Evolutionary conservation across 1,140 invertebrate genomes (phyloP).

Genomic region (Lasioglossum baleicum): DNA sequence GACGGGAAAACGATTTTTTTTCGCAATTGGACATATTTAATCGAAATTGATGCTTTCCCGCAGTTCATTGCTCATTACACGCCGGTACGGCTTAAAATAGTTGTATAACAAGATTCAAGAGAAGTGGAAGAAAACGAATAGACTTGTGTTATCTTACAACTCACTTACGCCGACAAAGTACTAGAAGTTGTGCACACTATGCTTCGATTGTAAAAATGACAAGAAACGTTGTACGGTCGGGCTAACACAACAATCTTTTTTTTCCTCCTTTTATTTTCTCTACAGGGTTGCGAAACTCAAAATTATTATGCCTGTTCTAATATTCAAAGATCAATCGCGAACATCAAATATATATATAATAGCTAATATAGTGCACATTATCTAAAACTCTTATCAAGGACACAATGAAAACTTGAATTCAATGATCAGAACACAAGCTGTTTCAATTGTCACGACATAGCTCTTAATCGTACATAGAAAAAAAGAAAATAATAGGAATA

Average conservation of each 20-base stretch:
- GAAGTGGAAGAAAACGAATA: slow-evolving; percentile 6
- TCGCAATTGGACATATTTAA: slow-evolving; percentile 23
- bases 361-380: not conserved
- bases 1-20: not conserved
- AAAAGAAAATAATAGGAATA: slow-evolving; percentile 3
- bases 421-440: slow-evolving; percentile 24
- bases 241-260: slow-evolving; percentile 13
- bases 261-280: slow-evolving; percentile 18
- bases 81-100: slow-evolving; percentile 6
- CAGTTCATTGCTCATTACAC: slow-evolving; percentile 7
- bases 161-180: slow-evolving; percentile 22
- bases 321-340: not conserved
- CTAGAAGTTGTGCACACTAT: slow-evolving; percentile 42
- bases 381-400: slow-evolving; percentile 17
- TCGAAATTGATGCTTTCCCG: slow-evolving; percentile 22
- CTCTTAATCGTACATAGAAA: not conserved
- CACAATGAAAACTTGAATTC: slow-evolving; percentile 6
- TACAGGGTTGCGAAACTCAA: slow-evolving; percentile 3
- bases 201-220: slow-evolving; percentile 3
- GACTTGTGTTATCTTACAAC: slow-evolving; percentile 15
- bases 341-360: not conserved
- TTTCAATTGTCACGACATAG: slow-evolving; percentile 1
- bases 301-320: not conserved
- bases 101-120: slow-evolving; percentile 17
- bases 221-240: slow-evolving; percentile 13